Conservation (phyloP, 2,113 vertebrate genomes). For the Vimba vimba region DNA sequence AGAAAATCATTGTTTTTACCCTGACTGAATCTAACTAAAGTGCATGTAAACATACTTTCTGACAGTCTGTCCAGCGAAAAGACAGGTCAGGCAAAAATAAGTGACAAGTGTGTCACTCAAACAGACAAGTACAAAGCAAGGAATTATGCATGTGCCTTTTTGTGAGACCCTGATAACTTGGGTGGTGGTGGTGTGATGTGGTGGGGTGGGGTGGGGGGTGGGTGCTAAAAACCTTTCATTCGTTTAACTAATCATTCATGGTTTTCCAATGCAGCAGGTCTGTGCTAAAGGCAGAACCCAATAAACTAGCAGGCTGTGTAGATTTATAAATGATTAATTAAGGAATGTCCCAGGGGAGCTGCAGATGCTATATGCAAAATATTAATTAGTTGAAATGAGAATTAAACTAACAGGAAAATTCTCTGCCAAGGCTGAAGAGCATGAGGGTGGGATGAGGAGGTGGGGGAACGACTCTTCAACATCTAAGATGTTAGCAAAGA, state of each 20-base stretch:
- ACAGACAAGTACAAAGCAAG: conserved; percentile 70
- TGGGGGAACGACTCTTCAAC: background rate
- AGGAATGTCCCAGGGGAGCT: conserved; percentile 74
- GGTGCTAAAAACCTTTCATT: conserved; percentile 70
- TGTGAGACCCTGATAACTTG: conserved; percentile 78
- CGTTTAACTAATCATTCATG: conserved; percentile 84
- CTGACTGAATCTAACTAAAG: background rate
- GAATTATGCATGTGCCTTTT: conserved; percentile 75
- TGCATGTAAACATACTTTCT: background rate
- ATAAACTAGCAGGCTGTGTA: conserved; percentile 83
- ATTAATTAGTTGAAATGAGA: conserved; percentile 84
- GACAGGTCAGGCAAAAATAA: conserved; percentile 66
- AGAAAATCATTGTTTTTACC: too few relatives aligned
- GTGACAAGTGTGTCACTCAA: conserved; percentile 73
- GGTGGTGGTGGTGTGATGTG: conserved; percentile 42
- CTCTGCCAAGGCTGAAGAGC: conserved; percentile 69
- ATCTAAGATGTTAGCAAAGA: background rate
- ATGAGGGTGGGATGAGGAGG: conserved; percentile 39
- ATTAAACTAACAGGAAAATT: conserved; percentile 84
- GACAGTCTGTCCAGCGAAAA: background rate
- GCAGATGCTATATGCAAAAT: conserved; percentile 82
- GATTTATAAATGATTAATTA: conserved; percentile 88
- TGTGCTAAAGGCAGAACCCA: conserved; percentile 80
- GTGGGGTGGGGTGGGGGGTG: background rate
- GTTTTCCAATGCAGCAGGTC: conserved; percentile 81